phyloP scores from a whole-genome alignment of 2,797 vertebrate species.

The Silurus lanzhouensis region DNA sequence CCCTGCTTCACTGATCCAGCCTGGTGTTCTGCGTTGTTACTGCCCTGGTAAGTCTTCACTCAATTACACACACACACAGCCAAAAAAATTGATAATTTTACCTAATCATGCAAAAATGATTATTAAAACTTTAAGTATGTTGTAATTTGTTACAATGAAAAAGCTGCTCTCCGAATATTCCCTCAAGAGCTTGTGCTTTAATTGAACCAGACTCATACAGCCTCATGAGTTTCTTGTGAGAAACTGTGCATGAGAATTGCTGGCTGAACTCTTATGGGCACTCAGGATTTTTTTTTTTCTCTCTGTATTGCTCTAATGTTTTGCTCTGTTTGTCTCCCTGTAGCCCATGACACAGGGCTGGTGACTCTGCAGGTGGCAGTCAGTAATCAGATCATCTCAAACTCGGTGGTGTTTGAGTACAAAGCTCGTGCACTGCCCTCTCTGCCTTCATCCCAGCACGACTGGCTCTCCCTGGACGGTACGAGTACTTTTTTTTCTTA shows the following conservation, averaged over 20 bases:
- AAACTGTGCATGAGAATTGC: slow-evolving; percentile 32
- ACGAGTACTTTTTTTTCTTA: slow-evolving; percentile 61
- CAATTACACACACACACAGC: neutral
- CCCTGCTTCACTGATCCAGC: slow-evolving; percentile 96
- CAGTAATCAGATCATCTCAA: slow-evolving; percentile 99
- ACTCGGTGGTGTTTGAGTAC: slow-evolving; percentile 98
- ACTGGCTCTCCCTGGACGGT: slow-evolving; percentile 99
- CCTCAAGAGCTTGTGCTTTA: slow-evolving; percentile 14
- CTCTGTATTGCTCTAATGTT: slow-evolving; percentile 41
- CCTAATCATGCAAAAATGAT: neutral
- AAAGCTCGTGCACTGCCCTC: slow-evolving; percentile 95
- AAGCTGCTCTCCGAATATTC: neutral
- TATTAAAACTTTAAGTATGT: neutral
- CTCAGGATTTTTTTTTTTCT: neutral
- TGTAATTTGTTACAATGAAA: neutral
- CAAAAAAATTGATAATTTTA: neutral
- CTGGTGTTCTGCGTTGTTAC: slow-evolving; percentile 97
- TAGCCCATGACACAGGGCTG: slow-evolving; percentile 97
- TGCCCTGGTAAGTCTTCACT: slow-evolving; percentile 86
- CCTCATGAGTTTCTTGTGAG: slow-evolving; percentile 7
- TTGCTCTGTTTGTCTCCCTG: slow-evolving; percentile 51
- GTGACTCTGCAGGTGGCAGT: slow-evolving; percentile 98
- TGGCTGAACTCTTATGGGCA: slow-evolving; percentile 37
- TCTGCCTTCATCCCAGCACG: slow-evolving; percentile 96
- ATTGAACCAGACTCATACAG: slow-evolving; percentile 5